A percentile compares a stretch with the other conserved stretches of the same genome.
These are phyloP conservation scores for Drosophila rellima DNA, from an alignment of 2,888 invertebrate species.

Conservation along the genomic window DNA sequence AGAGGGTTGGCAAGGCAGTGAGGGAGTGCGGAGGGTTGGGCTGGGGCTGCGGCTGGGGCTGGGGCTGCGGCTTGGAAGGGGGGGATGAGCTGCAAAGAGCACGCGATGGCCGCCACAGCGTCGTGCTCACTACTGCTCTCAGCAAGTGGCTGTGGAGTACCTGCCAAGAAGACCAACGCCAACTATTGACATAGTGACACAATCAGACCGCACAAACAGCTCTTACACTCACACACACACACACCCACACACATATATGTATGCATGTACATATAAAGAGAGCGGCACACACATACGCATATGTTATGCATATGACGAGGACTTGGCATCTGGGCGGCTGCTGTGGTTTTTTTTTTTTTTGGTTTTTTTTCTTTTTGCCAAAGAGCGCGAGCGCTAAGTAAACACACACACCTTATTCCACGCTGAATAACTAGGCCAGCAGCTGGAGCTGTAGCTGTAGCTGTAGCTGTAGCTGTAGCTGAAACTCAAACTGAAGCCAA, in stretches of 20 bases:
- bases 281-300: background rate
- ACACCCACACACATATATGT: slow-evolving; percentile 5
- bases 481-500: slow-evolving; percentile 2
- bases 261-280: background rate
- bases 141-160: slow-evolving; percentile 64
- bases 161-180: slow-evolving; percentile 71
- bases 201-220: slow-evolving; percentile 67
- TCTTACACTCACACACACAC: slow-evolving; percentile 21
- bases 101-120: slow-evolving; percentile 11
- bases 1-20: too few species aligned
- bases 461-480: slow-evolving; percentile 23
- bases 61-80: background rate
- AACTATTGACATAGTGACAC: slow-evolving; percentile 76
- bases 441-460: slow-evolving; percentile 36
- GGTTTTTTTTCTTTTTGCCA: slow-evolving; percentile 1
- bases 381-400: slow-evolving; percentile 62
- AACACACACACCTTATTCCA: slow-evolving; percentile 72
- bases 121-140: slow-evolving; percentile 45
- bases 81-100: slow-evolving; percentile 42
- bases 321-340: slow-evolving; percentile 48
- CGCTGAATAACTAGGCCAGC: slow-evolving; percentile 67
- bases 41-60: background rate
- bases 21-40: background rate
- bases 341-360: slow-evolving; percentile 11
- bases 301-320: slow-evolving; percentile 14